Evolutionary conservation across 2,113 vertebrate species (phyloP), one percentile per base, ranked within the genome.

Genomic region (Perccottus glenii): DNA sequence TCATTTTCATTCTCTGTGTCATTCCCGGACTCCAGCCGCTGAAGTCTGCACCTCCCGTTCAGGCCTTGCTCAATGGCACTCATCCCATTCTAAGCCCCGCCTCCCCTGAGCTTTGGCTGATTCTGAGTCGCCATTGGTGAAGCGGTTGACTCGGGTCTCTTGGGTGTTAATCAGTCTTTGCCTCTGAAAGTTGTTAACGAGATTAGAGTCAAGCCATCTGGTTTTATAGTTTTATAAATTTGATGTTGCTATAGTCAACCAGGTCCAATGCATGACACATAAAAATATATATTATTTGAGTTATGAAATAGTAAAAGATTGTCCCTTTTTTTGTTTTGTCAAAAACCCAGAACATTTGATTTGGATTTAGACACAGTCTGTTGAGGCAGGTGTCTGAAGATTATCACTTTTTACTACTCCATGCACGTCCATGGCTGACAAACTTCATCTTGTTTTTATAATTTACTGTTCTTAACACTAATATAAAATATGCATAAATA

Each of bases 141-240:
- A 93, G 71, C 79, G 69, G 66, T 87, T 88, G 48, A 91, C 85
- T n/a, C 81, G 80, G 9, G 89, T 91, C 56, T 93, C 92, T 16
- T 91, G 93, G 83, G 94, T 96, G 87, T 95, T 96, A 87, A 96
- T 95, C 82, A 98, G 86, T 77, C 96, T 93, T 77, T 97, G 96
- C 58, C 96, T 95, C 96, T 98, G 52, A 6, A 5, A 9, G 62
- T 65, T 12, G 16, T 27, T 14, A 50, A 38, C 1, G 12, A 12
- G 19, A 11, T 4, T 9, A 51, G 49, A 27, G 32, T 11, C 47
- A 48, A 49, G 19, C 19, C 19, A 27, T 27, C 19, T 27, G 19
- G 19, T 27, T 1, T 27, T 27, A 27, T 27, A 27, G 19, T 27
- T 27, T 27, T 27, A 27, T 27, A 27, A 27, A 27, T 27, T 27